phyloP scores from a whole-genome alignment of 1,140 invertebrate species.

The Dinothrombium tinctorium region DNA sequence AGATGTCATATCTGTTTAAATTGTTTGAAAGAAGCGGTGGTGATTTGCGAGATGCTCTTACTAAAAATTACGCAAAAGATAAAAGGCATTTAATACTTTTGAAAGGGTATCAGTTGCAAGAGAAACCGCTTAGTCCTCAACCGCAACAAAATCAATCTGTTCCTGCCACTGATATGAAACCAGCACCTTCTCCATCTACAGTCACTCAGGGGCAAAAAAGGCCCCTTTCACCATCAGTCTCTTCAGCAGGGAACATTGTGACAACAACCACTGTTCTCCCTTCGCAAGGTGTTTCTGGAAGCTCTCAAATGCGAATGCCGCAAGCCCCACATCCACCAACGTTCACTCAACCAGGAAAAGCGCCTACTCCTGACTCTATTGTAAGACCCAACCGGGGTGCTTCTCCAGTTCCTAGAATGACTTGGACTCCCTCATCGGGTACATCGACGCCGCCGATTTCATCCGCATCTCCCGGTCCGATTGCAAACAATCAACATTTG shows the following conservation, averaged over 20 bases:
- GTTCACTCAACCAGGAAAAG: slow-evolving; percentile 3
- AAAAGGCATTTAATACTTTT: slow-evolving; percentile 53
- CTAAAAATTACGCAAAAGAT: slow-evolving; percentile 75
- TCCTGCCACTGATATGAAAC: slow-evolving; percentile 1
- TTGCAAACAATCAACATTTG: not conserved
- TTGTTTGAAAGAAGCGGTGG: slow-evolving; percentile 41
- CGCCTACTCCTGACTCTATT: slow-evolving; percentile 1
- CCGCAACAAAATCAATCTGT: slow-evolving; percentile 1
- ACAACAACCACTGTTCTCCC: not conserved
- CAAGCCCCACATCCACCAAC: not conserved
- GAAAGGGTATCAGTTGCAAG: slow-evolving; percentile 35
- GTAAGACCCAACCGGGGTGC: not conserved
- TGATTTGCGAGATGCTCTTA: slow-evolving; percentile 45
- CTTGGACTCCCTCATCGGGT: slow-evolving; percentile 6
- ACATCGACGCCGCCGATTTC: not conserved
- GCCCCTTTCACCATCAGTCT: slow-evolving; percentile 3
- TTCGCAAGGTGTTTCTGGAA: not conserved
- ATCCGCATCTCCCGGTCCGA: not conserved
- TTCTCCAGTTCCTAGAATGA: slow-evolving; percentile 2
- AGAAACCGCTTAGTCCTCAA: slow-evolving; percentile 10
- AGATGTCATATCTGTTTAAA: slow-evolving; percentile 37
- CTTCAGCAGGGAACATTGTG: not conserved
- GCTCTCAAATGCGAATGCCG: not conserved
- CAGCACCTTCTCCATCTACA: not conserved
- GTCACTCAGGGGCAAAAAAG: slow-evolving; percentile 2